These are phyloP conservation scores for Pogona vitticeps DNA, from an alignment of 2,113 vertebrate genomes.

Conservation along the genomic window DNA sequence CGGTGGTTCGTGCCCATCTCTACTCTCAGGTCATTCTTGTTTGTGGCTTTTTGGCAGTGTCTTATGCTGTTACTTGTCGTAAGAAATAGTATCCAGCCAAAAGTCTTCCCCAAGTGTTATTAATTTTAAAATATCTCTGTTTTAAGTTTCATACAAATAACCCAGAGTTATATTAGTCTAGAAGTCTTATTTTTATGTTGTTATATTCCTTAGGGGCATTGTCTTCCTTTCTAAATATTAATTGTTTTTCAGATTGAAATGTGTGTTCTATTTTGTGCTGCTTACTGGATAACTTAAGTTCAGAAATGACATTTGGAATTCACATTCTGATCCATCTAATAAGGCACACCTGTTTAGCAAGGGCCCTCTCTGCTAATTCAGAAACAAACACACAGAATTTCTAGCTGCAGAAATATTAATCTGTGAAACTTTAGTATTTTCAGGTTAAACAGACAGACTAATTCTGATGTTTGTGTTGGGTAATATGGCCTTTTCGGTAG, in stretches of 20 bases:
- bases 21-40: no score
- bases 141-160: no score
- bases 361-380: not conserved
- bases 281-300: not conserved
- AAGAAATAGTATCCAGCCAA: no score
- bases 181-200: not conserved
- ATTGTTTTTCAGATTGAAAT: not conserved
- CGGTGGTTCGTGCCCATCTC: no score
- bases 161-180: not conserved
- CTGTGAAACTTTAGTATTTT: not conserved
- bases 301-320: not conserved
- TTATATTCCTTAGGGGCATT: not conserved
- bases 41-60: no score
- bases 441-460: not conserved
- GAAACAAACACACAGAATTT: not conserved
- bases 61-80: no score
- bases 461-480: not conserved
- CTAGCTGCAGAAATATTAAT: not conserved
- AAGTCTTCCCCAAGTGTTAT: no score
- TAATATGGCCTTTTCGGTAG: no score
- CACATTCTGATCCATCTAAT: not conserved
- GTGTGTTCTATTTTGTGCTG: not conserved
- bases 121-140: no score
- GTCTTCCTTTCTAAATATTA: not conserved
- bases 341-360: not conserved